Evolutionary conservation across 2,888 invertebrate genomes (phyloP).

Genomic region (Temnothorax rugatulus): DNA sequence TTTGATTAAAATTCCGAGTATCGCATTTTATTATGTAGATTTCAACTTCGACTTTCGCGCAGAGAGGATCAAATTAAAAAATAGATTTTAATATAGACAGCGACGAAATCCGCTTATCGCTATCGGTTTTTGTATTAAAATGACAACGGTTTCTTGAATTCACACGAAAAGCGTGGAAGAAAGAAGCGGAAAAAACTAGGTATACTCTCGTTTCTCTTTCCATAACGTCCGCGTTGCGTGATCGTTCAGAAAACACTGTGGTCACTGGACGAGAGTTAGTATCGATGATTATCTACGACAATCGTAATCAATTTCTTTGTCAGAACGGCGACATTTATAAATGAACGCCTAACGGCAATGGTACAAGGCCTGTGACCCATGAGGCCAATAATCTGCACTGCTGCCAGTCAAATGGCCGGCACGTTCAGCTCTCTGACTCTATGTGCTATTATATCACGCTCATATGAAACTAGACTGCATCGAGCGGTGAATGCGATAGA

Average conservation of each 20-base stretch:
- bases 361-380: constrained; percentile 64
- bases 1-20: not conserved
- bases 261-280: constrained; percentile 62
- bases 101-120: constrained; percentile 12
- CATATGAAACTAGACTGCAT: constrained; percentile 62
- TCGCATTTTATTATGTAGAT: constrained; percentile 9
- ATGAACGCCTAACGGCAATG: constrained; percentile 67
- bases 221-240: constrained; percentile 54
- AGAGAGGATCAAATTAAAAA: not conserved
- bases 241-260: constrained; percentile 57
- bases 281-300: constrained; percentile 70
- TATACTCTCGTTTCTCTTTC: constrained; percentile 45
- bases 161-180: constrained; percentile 5
- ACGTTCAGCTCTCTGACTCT: constrained; percentile 57
- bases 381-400: constrained; percentile 74
- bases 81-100: constrained; percentile 16
- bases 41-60: constrained; percentile 6
- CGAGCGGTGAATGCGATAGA: constrained; percentile 50
- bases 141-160: constrained; percentile 18
- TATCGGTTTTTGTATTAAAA: constrained; percentile 37
- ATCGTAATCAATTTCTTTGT: constrained; percentile 73
- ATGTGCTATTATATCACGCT: constrained; percentile 62
- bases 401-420: constrained; percentile 68
- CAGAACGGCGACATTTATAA: constrained; percentile 72
- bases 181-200: constrained; percentile 23